Percentiles rank a stretch among this genome's conserved stretches.
These are phyloP conservation scores for Malurus leucopterus DNA, from an alignment of 2,797 vertebrate species.

Conservation along the genomic window DNA sequence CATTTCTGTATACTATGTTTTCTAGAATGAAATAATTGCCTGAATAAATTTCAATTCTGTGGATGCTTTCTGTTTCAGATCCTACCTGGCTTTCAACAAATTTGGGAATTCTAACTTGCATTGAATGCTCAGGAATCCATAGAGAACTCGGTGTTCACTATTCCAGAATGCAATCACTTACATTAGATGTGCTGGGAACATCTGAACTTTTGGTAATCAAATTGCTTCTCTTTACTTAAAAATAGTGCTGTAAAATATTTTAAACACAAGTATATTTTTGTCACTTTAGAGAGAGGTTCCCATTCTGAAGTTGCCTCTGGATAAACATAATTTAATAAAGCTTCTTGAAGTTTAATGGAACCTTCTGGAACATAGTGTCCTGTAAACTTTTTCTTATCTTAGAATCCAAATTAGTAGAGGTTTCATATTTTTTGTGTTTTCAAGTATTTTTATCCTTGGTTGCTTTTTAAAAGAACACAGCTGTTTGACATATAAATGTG, in stretches of 20 bases:
- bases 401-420: neutral
- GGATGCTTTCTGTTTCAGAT: conserved; percentile 71
- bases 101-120: conserved; percentile 95
- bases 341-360: neutral
- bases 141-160: conserved; percentile 96
- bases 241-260: neutral
- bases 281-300: neutral
- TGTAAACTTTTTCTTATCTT: neutral
- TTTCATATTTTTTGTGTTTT: neutral
- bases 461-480: neutral
- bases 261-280: neutral
- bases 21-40: neutral
- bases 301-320: neutral
- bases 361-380: neutral
- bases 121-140: conserved; percentile 97
- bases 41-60: neutral
- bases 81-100: conserved; percentile 98
- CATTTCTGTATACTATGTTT: neutral
- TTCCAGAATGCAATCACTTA: conserved; percentile 97
- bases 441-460: neutral
- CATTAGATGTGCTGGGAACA: conserved; percentile 93
- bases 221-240: neutral
- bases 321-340: neutral
- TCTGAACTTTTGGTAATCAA: conserved; percentile 93
- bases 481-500: neutral